Evolutionary conservation across 1,140 invertebrate species (phyloP).

Genomic region (Nephila pilipes): DNA sequence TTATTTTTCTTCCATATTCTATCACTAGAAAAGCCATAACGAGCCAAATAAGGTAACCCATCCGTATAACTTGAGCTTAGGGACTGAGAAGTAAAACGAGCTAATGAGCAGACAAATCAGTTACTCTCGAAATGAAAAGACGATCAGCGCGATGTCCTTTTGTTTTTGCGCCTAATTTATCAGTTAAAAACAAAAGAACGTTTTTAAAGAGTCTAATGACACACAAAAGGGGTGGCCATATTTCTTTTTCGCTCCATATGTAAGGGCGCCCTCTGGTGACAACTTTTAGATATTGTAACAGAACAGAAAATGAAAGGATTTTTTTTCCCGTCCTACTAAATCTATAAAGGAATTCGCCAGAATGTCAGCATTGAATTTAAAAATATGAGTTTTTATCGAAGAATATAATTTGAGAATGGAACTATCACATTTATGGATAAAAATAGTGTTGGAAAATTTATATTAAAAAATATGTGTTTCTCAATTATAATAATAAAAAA

Average conservation of each 20-base stretch:
- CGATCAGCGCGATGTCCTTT: neutral
- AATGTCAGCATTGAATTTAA: too few species aligned
- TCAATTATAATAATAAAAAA: too few species aligned
- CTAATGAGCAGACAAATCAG: constrained; percentile 2
- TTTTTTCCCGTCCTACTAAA: neutral
- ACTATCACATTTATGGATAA: too few species aligned
- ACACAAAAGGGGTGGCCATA: constrained; percentile 47
- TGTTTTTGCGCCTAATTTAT: constrained; percentile 39
- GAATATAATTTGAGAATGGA: too few species aligned
- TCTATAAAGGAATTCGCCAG: neutral
- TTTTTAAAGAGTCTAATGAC: constrained; percentile 43
- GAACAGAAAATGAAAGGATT: neutral
- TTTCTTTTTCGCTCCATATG: constrained; percentile 28
- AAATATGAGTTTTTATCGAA: too few species aligned
- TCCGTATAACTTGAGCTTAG: neutral
- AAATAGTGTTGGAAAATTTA: too few species aligned
- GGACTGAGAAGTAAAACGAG: neutral
- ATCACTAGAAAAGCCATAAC: neutral
- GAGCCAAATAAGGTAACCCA: neutral
- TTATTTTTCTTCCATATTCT: too few species aligned
- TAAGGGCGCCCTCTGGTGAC: constrained; percentile 16
- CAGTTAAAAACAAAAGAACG: constrained; percentile 31
- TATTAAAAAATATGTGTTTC: too few species aligned
- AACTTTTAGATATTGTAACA: neutral
- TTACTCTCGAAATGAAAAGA: neutral